Base-by-base conservation (phyloP, 2,113 vertebrate genomes). In the Brachypteracias leptosomus region DNA sequence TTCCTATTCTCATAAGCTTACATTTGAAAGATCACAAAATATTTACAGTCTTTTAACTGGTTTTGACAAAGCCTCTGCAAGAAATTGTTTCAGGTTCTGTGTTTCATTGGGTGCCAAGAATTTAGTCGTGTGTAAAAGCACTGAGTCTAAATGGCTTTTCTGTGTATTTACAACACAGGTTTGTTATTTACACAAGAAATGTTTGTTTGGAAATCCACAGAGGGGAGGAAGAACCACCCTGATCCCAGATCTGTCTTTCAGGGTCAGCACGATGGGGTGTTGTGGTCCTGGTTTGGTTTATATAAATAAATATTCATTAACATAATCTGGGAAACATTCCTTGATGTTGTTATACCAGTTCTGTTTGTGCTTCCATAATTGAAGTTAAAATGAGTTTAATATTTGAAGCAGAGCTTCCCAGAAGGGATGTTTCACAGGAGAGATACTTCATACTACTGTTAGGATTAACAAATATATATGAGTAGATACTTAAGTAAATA, bases 271-370 rank as follows among this genome's bases (percentile, higher is more conserved):
- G 42, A 46, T 49, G 63, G 67, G 62, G 55, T 95, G n/a, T 7
- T 19, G 54, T 68, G 70, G 52, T 59, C 42, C 90, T 88, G 24
- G 22, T 73, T 89, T 73, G 63, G 46, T 71, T 79, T 66, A 62
- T 58, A 44, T 77, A 94, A 83, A 74, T 72, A 85, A 88, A 76
- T 68, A 82, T 35, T 95, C 72, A 44, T 75, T 88, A 70, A 46
- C 51, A 76, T 88, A 10, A 49, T 80, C 72, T 88, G 66, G 90
- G 75, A 73, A 82, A 83, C 74, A 49, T 89, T 85, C 59, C 82
- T 88, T 91, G 82, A 83, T 91, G 40, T 85, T 94, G 10, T 88
- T 90, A 88, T 80, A 78, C 67, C 57, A 68, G 36, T 89, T 51
- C n/a, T 89, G 40, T 77, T 85, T 93, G 63, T 88, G 46, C 52